Evolutionary conservation across 2,888 invertebrate genomes (phyloP).

Genomic region (Troides aeacus): DNA sequence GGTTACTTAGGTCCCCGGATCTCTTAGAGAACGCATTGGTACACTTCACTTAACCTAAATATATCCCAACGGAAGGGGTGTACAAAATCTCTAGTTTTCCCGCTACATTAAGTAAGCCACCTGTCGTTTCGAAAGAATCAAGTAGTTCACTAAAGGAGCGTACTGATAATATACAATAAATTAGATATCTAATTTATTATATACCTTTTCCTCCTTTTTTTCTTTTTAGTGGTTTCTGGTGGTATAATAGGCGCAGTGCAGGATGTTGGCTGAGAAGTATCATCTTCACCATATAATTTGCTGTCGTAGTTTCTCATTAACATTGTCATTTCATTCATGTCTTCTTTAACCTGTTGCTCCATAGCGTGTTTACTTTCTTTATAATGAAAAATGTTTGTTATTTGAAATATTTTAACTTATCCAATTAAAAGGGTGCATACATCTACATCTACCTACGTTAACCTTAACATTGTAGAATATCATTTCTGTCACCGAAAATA

Average conservation of each 20-base stretch:
- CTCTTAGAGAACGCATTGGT: too few relatives aligned
- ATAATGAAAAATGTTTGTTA: not conserved
- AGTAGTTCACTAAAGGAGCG: not conserved
- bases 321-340: constrained; percentile 58
- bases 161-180: not conserved
- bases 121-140: too few relatives aligned
- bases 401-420: not conserved
- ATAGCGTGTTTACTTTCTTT: constrained; percentile 22
- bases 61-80: too few relatives aligned
- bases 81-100: too few relatives aligned
- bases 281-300: constrained; percentile 68
- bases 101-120: too few relatives aligned
- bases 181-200: not conserved
- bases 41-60: too few relatives aligned
- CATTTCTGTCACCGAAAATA: too few relatives aligned
- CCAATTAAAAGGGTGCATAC: not conserved
- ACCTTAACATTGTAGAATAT: too few relatives aligned
- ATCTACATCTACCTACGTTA: too few relatives aligned
- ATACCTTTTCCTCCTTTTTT: constrained; percentile 69
- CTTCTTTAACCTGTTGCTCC: constrained; percentile 59
- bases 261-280: constrained; percentile 72
- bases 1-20: too few relatives aligned
- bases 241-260: constrained; percentile 63
- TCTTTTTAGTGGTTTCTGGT: constrained; percentile 66
- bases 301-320: constrained; percentile 62